Evolutionary conservation across 2,888 invertebrate species (phyloP).

Genomic region (Syrista parreyssii): DNA sequence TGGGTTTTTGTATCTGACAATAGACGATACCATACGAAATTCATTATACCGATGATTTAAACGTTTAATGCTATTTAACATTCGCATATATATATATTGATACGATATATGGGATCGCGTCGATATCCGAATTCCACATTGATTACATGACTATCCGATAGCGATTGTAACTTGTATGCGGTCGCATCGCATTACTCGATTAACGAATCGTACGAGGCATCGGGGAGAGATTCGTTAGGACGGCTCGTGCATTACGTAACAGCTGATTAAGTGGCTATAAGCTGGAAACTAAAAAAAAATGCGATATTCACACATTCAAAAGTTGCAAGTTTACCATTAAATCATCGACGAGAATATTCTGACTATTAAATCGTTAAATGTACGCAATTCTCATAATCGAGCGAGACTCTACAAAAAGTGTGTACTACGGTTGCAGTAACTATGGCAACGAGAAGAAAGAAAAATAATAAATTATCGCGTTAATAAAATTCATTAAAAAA

Average conservation of each 20-base stretch:
- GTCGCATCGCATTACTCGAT: constrained; percentile 1
- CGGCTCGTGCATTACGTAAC: neutral
- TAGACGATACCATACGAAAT: too few species aligned
- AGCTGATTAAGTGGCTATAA: neutral
- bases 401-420: too few species aligned
- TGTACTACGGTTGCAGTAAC: too few species aligned
- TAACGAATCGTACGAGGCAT: neutral
- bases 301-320: neutral
- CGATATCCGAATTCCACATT: neutral
- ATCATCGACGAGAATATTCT: too few species aligned
- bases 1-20: neutral
- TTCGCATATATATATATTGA: too few species aligned
- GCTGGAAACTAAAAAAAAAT: neutral
- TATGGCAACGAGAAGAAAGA: too few species aligned
- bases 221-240: neutral
- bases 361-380: too few species aligned
- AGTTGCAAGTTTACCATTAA: too few species aligned
- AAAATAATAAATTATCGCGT: too few species aligned
- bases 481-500: too few species aligned
- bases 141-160: neutral
- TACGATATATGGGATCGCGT: neutral
- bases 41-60: too few species aligned
- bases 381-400: too few species aligned
- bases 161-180: neutral
- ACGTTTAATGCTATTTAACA: neutral